Evolutionary conservation across 2,113 vertebrate genomes (phyloP).

Genomic region (Nerophis ophidion): DNA sequence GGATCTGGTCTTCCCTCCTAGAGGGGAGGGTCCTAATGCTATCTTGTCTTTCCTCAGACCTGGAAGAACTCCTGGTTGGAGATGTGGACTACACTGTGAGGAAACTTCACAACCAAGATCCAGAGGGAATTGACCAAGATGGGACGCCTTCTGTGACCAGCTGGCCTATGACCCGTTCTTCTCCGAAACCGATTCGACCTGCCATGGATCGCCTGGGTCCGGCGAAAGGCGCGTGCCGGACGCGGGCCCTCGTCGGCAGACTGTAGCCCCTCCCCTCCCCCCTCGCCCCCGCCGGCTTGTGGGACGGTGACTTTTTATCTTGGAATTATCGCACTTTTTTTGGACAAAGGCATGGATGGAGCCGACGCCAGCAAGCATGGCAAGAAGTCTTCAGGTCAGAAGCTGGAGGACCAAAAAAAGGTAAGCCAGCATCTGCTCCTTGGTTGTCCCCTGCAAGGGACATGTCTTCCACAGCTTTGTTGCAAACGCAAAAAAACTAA

Average conservation of each 20-base stretch:
- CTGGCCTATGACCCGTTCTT: background rate
- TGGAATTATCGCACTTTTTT: conserved; percentile 69
- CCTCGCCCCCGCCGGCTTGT: conserved; percentile 42
- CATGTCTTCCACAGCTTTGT: too few species aligned
- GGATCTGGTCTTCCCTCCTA: too few species aligned
- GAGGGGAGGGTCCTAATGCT: background rate
- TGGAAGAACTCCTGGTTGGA: conserved; percentile 47
- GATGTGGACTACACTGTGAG: background rate
- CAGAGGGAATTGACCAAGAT: conserved; percentile 34
- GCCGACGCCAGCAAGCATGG: conserved; percentile 90
- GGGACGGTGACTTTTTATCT: conserved; percentile 57
- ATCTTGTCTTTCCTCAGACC: conserved; percentile 68
- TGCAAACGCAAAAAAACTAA: too few species aligned
- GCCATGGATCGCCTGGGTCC: conserved; percentile 67
- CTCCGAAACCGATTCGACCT: conserved; percentile 8
- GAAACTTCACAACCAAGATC: conserved; percentile 10
- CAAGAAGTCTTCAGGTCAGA: conserved; percentile 93
- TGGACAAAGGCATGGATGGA: conserved; percentile 86
- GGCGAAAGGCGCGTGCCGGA: conserved; percentile 76
- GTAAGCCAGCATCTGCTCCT: conserved; percentile 64
- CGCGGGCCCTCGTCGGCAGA: conserved; percentile 63
- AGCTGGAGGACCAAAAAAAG: conserved; percentile 98
- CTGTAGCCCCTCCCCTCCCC: conserved; percentile 67
- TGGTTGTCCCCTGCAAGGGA: background rate
- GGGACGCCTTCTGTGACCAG: conserved; percentile 61